Evolutionary conservation across 2,888 invertebrate species (phyloP), one percentile per base, ranked within the genome.

Genomic region (Hirudinaria manillensis): DNA sequence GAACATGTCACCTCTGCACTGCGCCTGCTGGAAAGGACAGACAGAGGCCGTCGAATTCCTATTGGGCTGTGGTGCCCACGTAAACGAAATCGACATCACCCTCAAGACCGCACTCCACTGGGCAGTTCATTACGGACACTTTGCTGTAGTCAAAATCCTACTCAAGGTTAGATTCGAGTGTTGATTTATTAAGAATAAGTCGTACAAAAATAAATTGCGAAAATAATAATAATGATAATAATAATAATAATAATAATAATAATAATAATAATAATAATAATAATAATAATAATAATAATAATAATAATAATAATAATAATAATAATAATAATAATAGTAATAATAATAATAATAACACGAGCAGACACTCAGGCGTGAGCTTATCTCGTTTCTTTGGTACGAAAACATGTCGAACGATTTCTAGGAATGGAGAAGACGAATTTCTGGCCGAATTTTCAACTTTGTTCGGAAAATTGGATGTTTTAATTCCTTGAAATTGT

Each of bases 11-110:
- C 79, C 80, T 0, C 75, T 80, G 36, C 80, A 80, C 74, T 78
- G 77, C 45, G 80, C 80, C 38, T 76, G 77, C 56, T 80, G 80
- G 80, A 80, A 80, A 65, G 80, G 80, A 10, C 80, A 80, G 73
- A 77, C 74, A 19, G 77, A 79, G 29, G 78, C 80, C n/a, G 79
- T 79, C 16, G 76, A 77, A 21, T 80, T 76, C 76, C 77, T 80
- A 34, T 68, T 68, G 74, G 73, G 76, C 24, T 55, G 78, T 29
- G 80, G 80, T n/a, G 79, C 79, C 3, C 79, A 78, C 65, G 76
- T 80, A 21, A 78, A 78, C 1, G 80, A 79, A 55, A 65, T 72
- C 16, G 80, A 80, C 75, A 78, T 76, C 72, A 72, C 77, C n/a
- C 74, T 80, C 32, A 80, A 78, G 74, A 81, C 79, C 1, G 77